These are phyloP conservation scores for Lasaia peninsularis DNA, from an alignment of 1,140 invertebrate genomes.

Conservation along the genomic window DNA sequence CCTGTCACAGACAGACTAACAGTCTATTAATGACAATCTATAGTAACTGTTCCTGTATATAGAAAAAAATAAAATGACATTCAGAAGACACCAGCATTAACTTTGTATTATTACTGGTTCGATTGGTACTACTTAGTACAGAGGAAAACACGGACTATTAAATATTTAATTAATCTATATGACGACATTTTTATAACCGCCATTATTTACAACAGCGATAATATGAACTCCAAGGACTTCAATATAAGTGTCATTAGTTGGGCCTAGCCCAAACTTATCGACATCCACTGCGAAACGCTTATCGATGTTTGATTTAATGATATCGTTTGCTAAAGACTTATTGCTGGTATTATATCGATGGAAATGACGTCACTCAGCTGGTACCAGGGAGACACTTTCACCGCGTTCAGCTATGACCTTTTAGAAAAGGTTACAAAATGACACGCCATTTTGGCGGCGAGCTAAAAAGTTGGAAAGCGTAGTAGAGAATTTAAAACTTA, in stretches of 20 bases:
- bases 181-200: not conserved
- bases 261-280: not conserved
- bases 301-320: constrained; percentile 5
- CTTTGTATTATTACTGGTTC: too few species aligned
- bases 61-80: too few species aligned
- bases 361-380: not conserved
- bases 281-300: not conserved
- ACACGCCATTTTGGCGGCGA: not conserved
- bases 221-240: constrained; percentile 1
- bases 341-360: not conserved
- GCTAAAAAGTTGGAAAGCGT: not conserved
- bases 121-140: not conserved
- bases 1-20: too few species aligned
- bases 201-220: not conserved
- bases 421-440: constrained; percentile 1
- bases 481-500: not conserved
- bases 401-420: not conserved
- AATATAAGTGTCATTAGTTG: not conserved
- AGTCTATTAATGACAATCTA: too few species aligned
- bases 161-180: not conserved
- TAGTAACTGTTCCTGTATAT: too few species aligned
- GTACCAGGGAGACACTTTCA: constrained; percentile 2
- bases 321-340: not conserved
- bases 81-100: too few species aligned
- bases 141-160: not conserved